Base-by-base conservation (phyloP, 2,797 vertebrate genomes). In the Pipistrellus pipistrellus region DNA sequence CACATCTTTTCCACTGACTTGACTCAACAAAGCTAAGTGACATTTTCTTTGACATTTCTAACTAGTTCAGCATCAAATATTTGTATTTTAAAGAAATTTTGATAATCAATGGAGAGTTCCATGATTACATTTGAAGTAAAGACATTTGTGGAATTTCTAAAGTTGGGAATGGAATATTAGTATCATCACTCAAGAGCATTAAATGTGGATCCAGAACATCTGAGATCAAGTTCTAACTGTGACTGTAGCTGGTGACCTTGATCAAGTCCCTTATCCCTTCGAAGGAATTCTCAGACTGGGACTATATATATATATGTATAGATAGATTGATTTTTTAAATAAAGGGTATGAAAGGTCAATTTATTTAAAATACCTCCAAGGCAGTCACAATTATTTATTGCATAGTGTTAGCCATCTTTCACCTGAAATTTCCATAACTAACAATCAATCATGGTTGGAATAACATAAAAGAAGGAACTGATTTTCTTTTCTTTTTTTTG, bases 81-180 rank as follows among this genome's bases (percentile, higher is more conserved):
- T 44, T 73, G 32, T 41, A 44, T 85, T 91, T 93, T 64, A 55
- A 95, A 85, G 27, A 25, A 72, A 68, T 3, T 25, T 73, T 91
- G 71, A 92, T 86, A 86, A 91, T 23, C 46, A 91, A 35, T 27
- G 15, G 44, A 84, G 4, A 89, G 44, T 69, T 81, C 41, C 18
- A 89, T 14, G 73, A 81, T 27, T 85, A 32, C 59, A 35, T 46
- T 53, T 80, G 51, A 91, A 96, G 57, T 90, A 85, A 88, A 87
- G 62, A 95, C 30, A 71, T 71, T 1, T 23, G 4, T 76, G 30
- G 21, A 90, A 75, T 83, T 76, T 69, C 51, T 85, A 8, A 92
- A 85, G 57, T 46, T 80, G 8, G n/a, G 32, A 71, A 82, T 46
- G 21, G 35, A 93, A 55, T 68, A 83, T 55, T 66, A n/a, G 27